A percentile compares a stretch with the other conserved stretches of the same genome.
Evolutionary conservation across 2,797 vertebrate genomes (phyloP).

Genomic region (Ambastaia sidthimunki): DNA sequence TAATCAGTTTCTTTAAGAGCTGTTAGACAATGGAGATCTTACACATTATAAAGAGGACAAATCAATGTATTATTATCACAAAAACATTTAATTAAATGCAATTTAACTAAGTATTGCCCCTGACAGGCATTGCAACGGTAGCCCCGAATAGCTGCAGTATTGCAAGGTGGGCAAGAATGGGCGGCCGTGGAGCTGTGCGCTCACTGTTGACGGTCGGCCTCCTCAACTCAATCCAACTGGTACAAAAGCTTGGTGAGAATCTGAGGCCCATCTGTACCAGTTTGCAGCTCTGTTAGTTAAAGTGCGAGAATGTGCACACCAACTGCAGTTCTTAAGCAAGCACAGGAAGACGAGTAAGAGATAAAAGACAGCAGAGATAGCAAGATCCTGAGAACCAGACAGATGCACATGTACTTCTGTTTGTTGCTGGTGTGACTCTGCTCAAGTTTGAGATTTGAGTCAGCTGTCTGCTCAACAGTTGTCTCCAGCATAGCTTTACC

Average conservation of each 20-base stretch:
- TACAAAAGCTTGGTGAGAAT: conserved; percentile 83
- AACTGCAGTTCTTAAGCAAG: conserved; percentile 74
- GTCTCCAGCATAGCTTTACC: conserved; percentile 85
- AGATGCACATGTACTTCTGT: conserved; percentile 72
- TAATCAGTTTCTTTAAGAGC: conserved; percentile 89
- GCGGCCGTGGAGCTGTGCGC: conserved; percentile 75
- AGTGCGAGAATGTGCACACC: conserved; percentile 86
- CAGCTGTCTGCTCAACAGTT: conserved; percentile 46
- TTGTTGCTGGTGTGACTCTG: conserved; percentile 57
- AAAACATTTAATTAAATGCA: not conserved
- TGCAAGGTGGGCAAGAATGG: conserved; percentile 85
- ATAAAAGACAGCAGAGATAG: not conserved
- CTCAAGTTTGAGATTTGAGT: conserved; percentile 42
- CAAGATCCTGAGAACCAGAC: not conserved
- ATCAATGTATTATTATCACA: not conserved
- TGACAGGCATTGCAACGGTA: conserved; percentile 88
- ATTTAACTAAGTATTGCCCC: conserved; percentile 68
- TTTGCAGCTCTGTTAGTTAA: conserved; percentile 86
- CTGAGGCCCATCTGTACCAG: conserved; percentile 73
- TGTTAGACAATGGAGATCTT: conserved; percentile 57
- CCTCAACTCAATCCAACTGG: conserved; percentile 82
- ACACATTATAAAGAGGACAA: not conserved
- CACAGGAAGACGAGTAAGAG: not conserved
- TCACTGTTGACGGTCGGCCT: conserved; percentile 83
- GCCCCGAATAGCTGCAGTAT: conserved; percentile 89